Evolutionary conservation across 1,140 invertebrate genomes (phyloP), one percentile per base, ranked within the genome.

Genomic region (Magallana gigas): DNA sequence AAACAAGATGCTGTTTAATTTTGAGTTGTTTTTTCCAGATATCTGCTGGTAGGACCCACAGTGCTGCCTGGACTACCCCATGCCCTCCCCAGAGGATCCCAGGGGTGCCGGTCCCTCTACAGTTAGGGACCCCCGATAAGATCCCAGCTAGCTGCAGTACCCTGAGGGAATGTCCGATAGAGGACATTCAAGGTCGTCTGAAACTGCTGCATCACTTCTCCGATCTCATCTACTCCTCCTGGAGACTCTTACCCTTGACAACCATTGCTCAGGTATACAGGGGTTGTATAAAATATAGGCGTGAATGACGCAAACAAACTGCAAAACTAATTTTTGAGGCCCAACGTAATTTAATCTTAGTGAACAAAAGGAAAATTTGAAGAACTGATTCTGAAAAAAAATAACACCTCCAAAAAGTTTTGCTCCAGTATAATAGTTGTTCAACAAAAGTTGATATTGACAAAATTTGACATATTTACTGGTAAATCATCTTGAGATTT

Each of bases 31-130:
- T 48, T 48, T 48, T 5, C 60, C 90, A 96, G 95, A 96, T 96
- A 82, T 96, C 96, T 23, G 96, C 96, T 56, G 96, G 96, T 76
- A 93, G 96, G 85, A 96, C 95, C 57, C 96, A 97, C 93, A 96
- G 96, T 92, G 96, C 96, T 29, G 96, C 96, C 3, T 97, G 96
- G 96, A 96, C 96, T 29, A 95, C 96, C 2, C 95, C 95, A 0
- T 94, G 95, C 7, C 91, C 96, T 56, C 95, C 95, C 6, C 92
- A 92, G 56, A 92, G 95, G 86, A 91, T 94, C 23, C 95, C 95
- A 11, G 96, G 96, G 7, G 92, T 94, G 8, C 95, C 95, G 8
- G 92, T 94, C 60, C 94, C 94, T 3, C 91, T 96, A 83, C 95
- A 95, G 89, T 95, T 96, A 68, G 96, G 96, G 29, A 85, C 95